phyloP scores from a whole-genome alignment of 2,888 invertebrate species.

The Biston betularia region DNA sequence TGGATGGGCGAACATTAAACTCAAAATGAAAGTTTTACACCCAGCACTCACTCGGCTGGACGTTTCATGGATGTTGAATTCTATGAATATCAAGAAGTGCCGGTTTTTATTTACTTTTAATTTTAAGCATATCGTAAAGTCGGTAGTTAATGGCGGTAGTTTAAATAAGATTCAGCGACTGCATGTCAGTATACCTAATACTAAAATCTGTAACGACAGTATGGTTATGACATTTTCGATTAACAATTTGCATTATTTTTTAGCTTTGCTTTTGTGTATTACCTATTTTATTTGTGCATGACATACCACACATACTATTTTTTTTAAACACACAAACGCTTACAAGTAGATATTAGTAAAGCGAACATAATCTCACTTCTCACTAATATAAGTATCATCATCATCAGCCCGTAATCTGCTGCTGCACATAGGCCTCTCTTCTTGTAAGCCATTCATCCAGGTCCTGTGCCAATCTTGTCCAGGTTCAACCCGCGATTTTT shows the following conservation, averaged over 20 bases:
- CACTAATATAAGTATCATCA: no score
- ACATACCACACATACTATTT: no score
- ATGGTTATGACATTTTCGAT: slow-evolving; percentile 6
- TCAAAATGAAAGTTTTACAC: slow-evolving; percentile 19
- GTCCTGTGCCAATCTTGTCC: no score
- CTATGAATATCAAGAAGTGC: slow-evolving; percentile 24
- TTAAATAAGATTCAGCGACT: slow-evolving; percentile 8
- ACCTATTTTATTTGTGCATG: background rate
- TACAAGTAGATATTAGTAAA: no score
- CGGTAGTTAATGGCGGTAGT: slow-evolving; percentile 13
- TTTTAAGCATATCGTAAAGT: slow-evolving; percentile 20
- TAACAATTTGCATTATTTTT: background rate
- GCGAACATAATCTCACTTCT: no score
- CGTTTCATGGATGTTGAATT: slow-evolving; percentile 22
- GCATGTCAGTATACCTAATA: background rate
- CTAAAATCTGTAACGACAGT: slow-evolving; percentile 8
- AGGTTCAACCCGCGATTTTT: no score
- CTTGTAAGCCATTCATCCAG: no score
- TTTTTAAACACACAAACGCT: background rate
- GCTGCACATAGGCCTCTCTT: no score
- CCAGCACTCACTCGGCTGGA: slow-evolving; percentile 8
- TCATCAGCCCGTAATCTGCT: no score
- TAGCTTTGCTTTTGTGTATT: background rate
- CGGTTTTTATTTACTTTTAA: slow-evolving; percentile 27
- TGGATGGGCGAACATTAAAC: slow-evolving; percentile 21